Evolutionary conservation across 1,140 invertebrate species (phyloP), one percentile per base, ranked within the genome.

Genomic region (Drosophila setifemur): DNA sequence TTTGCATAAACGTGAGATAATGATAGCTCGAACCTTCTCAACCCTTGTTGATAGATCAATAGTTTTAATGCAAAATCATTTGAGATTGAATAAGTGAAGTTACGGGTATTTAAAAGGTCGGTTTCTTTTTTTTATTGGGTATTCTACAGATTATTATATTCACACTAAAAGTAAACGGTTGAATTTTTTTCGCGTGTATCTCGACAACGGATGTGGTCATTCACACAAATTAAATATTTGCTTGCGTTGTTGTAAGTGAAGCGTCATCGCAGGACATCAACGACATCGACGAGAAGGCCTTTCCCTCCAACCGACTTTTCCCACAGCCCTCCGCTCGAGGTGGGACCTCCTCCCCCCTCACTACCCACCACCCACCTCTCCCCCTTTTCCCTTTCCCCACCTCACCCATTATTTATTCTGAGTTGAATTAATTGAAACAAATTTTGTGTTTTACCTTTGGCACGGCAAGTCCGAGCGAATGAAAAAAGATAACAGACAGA

Each of bases 211-310:
- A 73, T 73, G 74, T 58, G 70, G 45, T 71, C 70, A 85, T 79
- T 85, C 70, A 67, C 79, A 79, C 64, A 83, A 83, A 78, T 85
- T 71, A 83, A 85, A 83, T 85, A 83, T 85, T 83, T 83, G 73
- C 64, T 57, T 71, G 29, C 47, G 58, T 49, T 50, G 48, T 61
- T 71, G 70, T 81, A 48, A 61, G 52, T 60, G 70, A 71, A 39
- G 48, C 76, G 57, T 64, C 49, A 53, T 52, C 43, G 39, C 64
- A 28, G 39, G 61, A 52, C 60, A 48, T 64, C 60, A 64, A 29
- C 42, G 14, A 47, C 33, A 19, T 47, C 52, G 18, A 43, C 37
- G 52, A 43, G 35, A 6, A 43, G 37, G 26, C n/a, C 33, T 55
- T 55, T 39, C 25, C 21, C 21, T 35, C 31, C 31, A 14, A 14